Evolutionary conservation across 1,140 invertebrate species (phyloP).

Genomic region (Ceratoteleas bidentatus): DNA sequence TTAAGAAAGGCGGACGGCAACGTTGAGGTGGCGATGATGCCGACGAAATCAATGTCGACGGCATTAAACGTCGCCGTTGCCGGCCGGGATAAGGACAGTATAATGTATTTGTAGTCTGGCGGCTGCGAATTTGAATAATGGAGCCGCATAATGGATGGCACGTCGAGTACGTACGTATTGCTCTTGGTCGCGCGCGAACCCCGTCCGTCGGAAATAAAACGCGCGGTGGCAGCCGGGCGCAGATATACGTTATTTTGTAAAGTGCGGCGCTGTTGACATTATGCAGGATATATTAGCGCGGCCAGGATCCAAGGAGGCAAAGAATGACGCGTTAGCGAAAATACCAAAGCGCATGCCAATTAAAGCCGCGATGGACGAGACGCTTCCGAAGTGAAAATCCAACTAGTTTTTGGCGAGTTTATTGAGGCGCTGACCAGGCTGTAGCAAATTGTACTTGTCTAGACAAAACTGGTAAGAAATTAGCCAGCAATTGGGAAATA

Average conservation of each 20-base stretch:
- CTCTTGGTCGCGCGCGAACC: slow-evolving; percentile 62
- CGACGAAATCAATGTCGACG: no score
- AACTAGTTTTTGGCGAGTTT: no score
- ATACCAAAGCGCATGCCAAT: slow-evolving; percentile 60
- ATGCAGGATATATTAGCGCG: slow-evolving; percentile 61
- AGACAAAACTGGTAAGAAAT: no score
- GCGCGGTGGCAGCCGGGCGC: slow-evolving; percentile 59
- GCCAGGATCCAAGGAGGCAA: slow-evolving; percentile 41
- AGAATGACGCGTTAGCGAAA: slow-evolving; percentile 34
- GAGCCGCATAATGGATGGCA: slow-evolving; percentile 69
- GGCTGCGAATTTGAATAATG: slow-evolving; percentile 73
- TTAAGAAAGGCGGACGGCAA: no score
- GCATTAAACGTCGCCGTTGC: no score
- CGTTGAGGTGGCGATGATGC: no score
- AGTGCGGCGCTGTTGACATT: slow-evolving; percentile 61
- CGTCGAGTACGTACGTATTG: slow-evolving; percentile 70
- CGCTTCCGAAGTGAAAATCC: no score
- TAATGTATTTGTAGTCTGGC: slow-evolving; percentile 73
- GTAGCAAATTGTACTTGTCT: no score
- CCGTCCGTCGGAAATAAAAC: slow-evolving; percentile 67
- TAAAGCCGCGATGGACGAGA: slow-evolving; percentile 32
- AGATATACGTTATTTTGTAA: slow-evolving; percentile 66
- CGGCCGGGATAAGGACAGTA: no score
- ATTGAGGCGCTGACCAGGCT: no score
- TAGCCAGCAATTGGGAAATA: no score